Evolutionary conservation across 2,797 vertebrate species (phyloP).

Genomic region (Lutjanus argentimaculatus): DNA sequence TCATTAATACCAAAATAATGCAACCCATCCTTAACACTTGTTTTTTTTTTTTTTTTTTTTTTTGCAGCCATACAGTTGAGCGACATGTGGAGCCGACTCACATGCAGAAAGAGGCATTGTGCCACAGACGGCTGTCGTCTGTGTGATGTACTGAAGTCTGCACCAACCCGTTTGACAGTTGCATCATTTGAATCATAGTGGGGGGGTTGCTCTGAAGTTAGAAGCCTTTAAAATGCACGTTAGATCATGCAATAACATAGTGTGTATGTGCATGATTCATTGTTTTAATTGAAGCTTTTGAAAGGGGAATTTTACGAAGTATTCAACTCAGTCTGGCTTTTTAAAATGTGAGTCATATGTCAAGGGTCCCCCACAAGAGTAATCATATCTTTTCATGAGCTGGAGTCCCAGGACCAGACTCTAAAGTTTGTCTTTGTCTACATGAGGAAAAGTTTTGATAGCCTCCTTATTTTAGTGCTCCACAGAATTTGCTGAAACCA

Average conservation of each 20-base stretch:
- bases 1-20: conserved; percentile 39
- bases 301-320: conserved; percentile 29
- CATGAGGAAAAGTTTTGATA: conserved; percentile 57
- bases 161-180: conserved; percentile 65
- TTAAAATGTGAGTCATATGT: conserved; percentile 54
- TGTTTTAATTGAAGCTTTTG: conserved; percentile 47
- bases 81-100: conserved; percentile 51
- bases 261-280: conserved; percentile 26
- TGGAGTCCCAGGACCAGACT: conserved; percentile 45
- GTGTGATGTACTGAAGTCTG: conserved; percentile 67
- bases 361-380: conserved; percentile 45
- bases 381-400: conserved; percentile 63
- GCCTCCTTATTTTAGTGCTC: conserved; percentile 41
- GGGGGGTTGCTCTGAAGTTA: conserved; percentile 60
- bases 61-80: conserved; percentile 29
- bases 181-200: conserved; percentile 72
- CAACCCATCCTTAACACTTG: conserved; percentile 26
- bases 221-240: conserved; percentile 72
- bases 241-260: conserved; percentile 46
- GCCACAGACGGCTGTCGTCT: conserved; percentile 60
- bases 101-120: conserved; percentile 55
- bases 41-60: too few relatives aligned
- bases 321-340: conserved; percentile 48
- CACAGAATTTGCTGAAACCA: conserved; percentile 58
- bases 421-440: conserved; percentile 57